phyloP scores from a whole-genome alignment of 2,888 invertebrate genomes.

The Eupithecia centaureata region DNA sequence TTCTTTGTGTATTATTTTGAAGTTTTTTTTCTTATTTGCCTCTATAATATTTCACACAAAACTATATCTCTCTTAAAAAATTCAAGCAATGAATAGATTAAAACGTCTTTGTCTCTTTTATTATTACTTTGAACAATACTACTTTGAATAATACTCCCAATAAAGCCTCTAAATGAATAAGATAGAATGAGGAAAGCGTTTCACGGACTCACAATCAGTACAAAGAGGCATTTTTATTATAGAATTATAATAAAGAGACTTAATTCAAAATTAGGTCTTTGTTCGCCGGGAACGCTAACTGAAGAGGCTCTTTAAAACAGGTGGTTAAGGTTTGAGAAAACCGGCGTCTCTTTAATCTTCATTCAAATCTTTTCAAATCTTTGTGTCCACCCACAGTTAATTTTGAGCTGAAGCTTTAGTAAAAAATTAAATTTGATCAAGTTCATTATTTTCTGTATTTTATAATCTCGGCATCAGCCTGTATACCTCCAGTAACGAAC shows the following conservation, averaged over 20 bases:
- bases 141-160: constrained; percentile 8
- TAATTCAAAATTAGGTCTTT: constrained; percentile 40
- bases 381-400: too few species aligned
- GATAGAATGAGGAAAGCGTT: constrained; percentile 32
- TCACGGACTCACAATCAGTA: constrained; percentile 24
- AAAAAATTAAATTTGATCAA: too few species aligned
- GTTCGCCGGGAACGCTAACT: constrained; percentile 19
- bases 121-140: too few species aligned
- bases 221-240: constrained; percentile 40
- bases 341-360: neutral
- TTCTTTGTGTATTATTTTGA: too few species aligned
- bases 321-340: constrained; percentile 11
- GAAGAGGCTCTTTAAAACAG: constrained; percentile 27
- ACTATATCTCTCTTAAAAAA: too few species aligned
- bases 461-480: too few species aligned
- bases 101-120: neutral
- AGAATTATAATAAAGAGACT: constrained; percentile 39
- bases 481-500: too few species aligned
- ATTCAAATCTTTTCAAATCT: constrained; percentile 11
- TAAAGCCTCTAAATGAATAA: constrained; percentile 29
- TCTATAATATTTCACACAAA: too few species aligned
- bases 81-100: neutral
- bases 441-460: too few species aligned
- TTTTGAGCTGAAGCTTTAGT: too few species aligned
- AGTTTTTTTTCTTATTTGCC: too few species aligned